These are phyloP conservation scores for Pholis gunnellus DNA, from an alignment of 2,113 vertebrate genomes.

Conservation along the genomic window DNA sequence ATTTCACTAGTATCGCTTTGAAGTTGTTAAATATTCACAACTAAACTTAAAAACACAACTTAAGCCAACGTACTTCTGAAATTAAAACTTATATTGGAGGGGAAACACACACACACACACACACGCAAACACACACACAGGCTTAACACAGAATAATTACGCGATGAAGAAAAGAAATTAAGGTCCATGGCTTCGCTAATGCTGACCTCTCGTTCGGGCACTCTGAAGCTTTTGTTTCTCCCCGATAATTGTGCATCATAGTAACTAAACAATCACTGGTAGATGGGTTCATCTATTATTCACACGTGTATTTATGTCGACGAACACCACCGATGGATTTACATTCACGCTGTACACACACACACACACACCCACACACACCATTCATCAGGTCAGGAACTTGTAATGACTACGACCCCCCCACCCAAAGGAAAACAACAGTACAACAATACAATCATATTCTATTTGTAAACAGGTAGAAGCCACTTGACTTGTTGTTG, in stretches of 20 bases:
- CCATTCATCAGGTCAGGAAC: conserved; percentile 83
- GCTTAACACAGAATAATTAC: conserved; percentile 50
- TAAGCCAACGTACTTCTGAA: conserved; percentile 70
- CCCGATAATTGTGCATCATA: conserved; percentile 72
- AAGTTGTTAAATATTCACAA: conserved; percentile 76
- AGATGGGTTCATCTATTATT: conserved; percentile 71
- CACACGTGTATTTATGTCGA: conserved; percentile 52
- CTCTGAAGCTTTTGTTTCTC: conserved; percentile 55
- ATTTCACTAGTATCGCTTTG: conserved; percentile 67
- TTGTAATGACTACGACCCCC: conserved; percentile 91
- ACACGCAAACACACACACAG: conserved; percentile 20
- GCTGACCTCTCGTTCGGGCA: conserved; percentile 76
- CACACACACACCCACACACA: conserved; percentile 51
- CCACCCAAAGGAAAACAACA: conserved; percentile 71
- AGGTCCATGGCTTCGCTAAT: conserved; percentile 87
- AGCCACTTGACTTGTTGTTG: conserved; percentile 99
- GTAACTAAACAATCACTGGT: conserved; percentile 80
- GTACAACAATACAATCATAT: conserved; percentile 99
- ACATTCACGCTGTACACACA: conserved; percentile 78
- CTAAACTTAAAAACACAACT: conserved; percentile 74
- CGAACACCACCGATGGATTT: conserved; percentile 76
- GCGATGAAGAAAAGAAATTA: conserved; percentile 71
- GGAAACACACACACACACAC: conserved; percentile 21
- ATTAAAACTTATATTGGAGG: conserved; percentile 59
- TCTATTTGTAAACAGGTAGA: conserved; percentile 99